Conservation (phyloP, 2,888 invertebrate species). For the Byasa hedistus region DNA sequence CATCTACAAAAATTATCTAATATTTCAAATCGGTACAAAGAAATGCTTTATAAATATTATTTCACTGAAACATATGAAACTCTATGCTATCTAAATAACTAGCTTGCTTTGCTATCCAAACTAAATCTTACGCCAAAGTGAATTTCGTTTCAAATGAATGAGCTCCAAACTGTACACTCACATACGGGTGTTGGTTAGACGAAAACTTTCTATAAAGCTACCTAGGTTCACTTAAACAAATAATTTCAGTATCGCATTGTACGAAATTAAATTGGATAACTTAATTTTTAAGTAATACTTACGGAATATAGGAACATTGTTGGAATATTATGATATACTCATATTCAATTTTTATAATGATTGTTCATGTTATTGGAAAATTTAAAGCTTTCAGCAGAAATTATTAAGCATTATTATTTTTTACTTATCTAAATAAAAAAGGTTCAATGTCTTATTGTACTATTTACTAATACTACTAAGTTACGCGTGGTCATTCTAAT, state of each 20-base stretch:
- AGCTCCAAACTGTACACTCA: conserved; percentile 17
- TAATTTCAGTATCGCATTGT: neutral
- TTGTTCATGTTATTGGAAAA: too few relatives aligned
- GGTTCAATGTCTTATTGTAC: too few relatives aligned
- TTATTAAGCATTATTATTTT: too few relatives aligned
- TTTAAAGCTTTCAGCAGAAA: too few relatives aligned
- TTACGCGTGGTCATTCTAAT: too few relatives aligned
- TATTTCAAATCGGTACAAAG: neutral
- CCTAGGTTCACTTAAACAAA: conserved; percentile 5
- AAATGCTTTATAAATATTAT: neutral
- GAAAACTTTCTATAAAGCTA: conserved; percentile 8
- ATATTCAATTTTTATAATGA: too few relatives aligned
- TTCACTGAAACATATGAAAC: neutral
- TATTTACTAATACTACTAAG: too few relatives aligned
- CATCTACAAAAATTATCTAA: neutral
- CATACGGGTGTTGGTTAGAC: conserved; percentile 8
- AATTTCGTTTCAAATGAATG: conserved; percentile 9
- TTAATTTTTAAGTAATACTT: neutral
- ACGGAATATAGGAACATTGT: too few relatives aligned
- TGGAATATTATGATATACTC: too few relatives aligned
- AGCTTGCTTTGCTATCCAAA: conserved; percentile 10
- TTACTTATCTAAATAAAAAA: too few relatives aligned
- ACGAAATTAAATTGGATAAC: neutral
- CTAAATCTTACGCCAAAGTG: conserved; percentile 9
- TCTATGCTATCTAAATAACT: conserved; percentile 2